Evolutionary conservation across 2,113 vertebrate genomes (phyloP), one percentile per base, ranked within the genome.

Genomic region (Limanda limanda): DNA sequence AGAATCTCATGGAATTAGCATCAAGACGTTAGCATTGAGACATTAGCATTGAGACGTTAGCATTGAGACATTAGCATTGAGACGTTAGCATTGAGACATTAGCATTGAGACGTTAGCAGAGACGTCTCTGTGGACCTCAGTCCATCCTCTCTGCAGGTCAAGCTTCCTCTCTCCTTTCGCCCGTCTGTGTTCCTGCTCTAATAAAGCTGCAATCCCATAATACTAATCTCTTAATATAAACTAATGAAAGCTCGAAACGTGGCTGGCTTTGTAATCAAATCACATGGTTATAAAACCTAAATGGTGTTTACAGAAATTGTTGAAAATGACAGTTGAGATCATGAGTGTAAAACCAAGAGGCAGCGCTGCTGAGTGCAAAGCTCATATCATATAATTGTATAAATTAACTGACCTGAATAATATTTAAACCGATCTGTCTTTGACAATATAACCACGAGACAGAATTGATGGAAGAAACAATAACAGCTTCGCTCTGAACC

Each of bases 191-290:
- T 6, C 42, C 35, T n/a, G 35, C 14, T 79, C 27, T 62, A 75
- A 71, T 79, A 75, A 71, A 75, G 40, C 61, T 24, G 20, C 24
- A 71, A 58, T 84, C 61, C 48, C 76, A 71, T 79, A 75, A 75
- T 52, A 4, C 67, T 79, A 63, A 79, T 79, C 76, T 75, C 56
- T 61, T 79, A 45, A 31, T 31, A 37, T 37, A 9, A 71, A 62
- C 61, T 79, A 61, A 84, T 76, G 71, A 67, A 54, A 54, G 56
- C 42, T 45, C 23, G 40, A 37, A 37, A 23, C 4, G 68, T 79
- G 62, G 72, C 62, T 72, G 68, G 72, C 62, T 68, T 76, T 54
- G 51, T 79, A 71, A 84, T 84, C 62, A 64, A 63, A 79, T 84
- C 62, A 76, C 37, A 55, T 42, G 23, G 76, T 70, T 35, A 57